Evolutionary conservation across 2,888 invertebrate species (phyloP).

Genomic region (Cosmorhoe ocellata): DNA sequence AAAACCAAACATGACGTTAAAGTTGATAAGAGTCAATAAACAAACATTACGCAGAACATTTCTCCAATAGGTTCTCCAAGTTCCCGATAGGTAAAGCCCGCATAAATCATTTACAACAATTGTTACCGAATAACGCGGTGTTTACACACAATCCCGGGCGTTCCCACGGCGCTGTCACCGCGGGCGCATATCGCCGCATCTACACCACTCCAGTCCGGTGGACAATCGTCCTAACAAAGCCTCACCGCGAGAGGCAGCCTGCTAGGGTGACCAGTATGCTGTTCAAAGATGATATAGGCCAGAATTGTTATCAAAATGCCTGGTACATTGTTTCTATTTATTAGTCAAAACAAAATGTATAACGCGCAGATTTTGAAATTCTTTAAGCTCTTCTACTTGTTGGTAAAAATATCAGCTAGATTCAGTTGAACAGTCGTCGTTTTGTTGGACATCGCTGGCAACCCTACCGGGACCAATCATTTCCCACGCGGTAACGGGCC

Average conservation of each 20-base stretch:
- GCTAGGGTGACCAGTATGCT: constrained; percentile 11
- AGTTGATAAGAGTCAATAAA: not conserved
- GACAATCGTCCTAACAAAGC: constrained; percentile 82
- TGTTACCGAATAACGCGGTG: constrained; percentile 59
- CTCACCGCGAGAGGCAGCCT: constrained; percentile 47
- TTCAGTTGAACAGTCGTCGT: not conserved
- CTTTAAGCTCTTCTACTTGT: too few species aligned
- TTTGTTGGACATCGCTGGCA: constrained; percentile 29
- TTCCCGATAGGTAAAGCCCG: constrained; percentile 18
- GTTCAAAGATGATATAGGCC: not conserved
- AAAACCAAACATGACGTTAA: not conserved
- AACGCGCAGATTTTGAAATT: too few species aligned
- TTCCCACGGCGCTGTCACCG: constrained; percentile 80
- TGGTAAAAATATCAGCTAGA: too few species aligned
- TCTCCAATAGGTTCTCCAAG: constrained; percentile 7
- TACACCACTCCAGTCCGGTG: constrained; percentile 75
- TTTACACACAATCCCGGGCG: constrained; percentile 65
- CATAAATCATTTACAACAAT: constrained; percentile 51
- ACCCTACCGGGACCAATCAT: constrained; percentile 67
- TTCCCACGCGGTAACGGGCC: constrained; percentile 82
- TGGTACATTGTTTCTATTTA: too few species aligned
- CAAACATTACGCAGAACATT: constrained; percentile 13
- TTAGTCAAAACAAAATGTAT: too few species aligned
- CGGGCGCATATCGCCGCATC: constrained; percentile 74
- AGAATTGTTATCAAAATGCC: not conserved